phyloP scores from a whole-genome alignment of 2,888 invertebrate species.

The Drosophila ezoana region DNA sequence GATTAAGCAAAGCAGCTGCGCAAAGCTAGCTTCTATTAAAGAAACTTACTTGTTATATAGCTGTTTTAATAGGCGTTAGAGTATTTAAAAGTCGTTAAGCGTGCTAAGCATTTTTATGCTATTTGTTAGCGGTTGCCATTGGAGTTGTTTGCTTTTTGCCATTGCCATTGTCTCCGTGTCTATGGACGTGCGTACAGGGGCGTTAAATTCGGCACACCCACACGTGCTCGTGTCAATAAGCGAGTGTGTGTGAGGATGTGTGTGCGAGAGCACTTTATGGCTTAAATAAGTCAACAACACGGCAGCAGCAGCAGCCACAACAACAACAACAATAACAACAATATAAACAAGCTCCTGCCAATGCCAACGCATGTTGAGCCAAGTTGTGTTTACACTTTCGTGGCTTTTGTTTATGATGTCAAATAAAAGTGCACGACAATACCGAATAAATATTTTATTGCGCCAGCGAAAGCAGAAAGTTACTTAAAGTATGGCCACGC shows the following conservation, averaged over 20 bases:
- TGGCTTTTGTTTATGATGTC: conserved; percentile 81
- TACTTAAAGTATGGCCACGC: conserved; percentile 42
- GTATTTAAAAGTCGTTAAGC: conserved; percentile 34
- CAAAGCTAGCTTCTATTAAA: no score
- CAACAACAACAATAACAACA: conserved; percentile 16
- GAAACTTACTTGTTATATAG: background rate
- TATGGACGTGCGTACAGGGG: conserved; percentile 72
- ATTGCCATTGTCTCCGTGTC: conserved; percentile 37
- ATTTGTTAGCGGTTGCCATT: conserved; percentile 45
- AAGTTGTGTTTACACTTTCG: conserved; percentile 82
- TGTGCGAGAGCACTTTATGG: conserved; percentile 75
- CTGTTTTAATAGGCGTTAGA: background rate
- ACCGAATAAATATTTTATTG: conserved; percentile 82
- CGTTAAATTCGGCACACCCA: conserved; percentile 81
- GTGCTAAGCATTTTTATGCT: conserved; percentile 13
- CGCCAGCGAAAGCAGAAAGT: conserved; percentile 17
- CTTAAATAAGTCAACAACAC: conserved; percentile 80
- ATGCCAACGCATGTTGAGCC: conserved; percentile 48
- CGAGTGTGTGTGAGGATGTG: conserved; percentile 37
- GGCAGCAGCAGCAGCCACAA: conserved; percentile 40
- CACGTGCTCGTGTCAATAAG: conserved; percentile 74
- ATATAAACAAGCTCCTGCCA: conserved; percentile 54
- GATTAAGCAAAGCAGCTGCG: no score
- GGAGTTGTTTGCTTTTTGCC: conserved; percentile 37
- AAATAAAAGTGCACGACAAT: conserved; percentile 82